Conservation (phyloP, 2,113 vertebrate species). For the Synodontis membranacea region DNA sequence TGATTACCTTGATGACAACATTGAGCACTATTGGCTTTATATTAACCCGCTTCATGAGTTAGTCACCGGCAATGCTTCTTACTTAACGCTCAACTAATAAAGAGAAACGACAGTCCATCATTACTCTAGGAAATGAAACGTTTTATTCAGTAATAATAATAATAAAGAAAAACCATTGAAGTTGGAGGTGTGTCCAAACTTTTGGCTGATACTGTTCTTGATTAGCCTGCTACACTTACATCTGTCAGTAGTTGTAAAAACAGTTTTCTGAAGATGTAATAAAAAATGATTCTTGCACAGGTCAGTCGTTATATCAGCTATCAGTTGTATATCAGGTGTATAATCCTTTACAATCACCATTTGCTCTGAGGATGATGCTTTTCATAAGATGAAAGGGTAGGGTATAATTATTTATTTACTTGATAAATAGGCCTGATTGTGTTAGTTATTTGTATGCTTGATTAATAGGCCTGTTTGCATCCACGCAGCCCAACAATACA, state of each 20-base stretch:
- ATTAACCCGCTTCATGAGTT: too few species aligned
- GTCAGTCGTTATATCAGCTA: not conserved
- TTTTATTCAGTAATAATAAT: too few species aligned
- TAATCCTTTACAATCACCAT: not conserved
- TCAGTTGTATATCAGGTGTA: not conserved
- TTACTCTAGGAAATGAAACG: too few species aligned
- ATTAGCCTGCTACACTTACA: not conserved
- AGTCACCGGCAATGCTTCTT: too few species aligned
- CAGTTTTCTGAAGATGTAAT: not conserved
- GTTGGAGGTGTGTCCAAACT: too few species aligned
- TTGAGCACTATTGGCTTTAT: too few species aligned
- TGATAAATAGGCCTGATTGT: not conserved
- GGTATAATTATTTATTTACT: not conserved
- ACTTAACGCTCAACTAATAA: too few species aligned
- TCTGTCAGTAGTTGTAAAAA: not conserved
- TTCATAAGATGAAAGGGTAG: not conserved
- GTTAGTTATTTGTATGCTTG: not conserved
- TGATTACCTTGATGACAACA: too few species aligned
- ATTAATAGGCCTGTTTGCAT: not conserved
- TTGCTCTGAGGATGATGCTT: not conserved
- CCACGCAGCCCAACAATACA: not conserved
- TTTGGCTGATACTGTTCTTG: too few species aligned
- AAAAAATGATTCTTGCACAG: not conserved
- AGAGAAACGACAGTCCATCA: too few species aligned
- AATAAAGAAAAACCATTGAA: too few species aligned